Percentiles rank a stretch among this genome's conserved stretches.
Evolutionary conservation across 2,113 vertebrate species (phyloP).

Genomic region (Anguilla rostrata): DNA sequence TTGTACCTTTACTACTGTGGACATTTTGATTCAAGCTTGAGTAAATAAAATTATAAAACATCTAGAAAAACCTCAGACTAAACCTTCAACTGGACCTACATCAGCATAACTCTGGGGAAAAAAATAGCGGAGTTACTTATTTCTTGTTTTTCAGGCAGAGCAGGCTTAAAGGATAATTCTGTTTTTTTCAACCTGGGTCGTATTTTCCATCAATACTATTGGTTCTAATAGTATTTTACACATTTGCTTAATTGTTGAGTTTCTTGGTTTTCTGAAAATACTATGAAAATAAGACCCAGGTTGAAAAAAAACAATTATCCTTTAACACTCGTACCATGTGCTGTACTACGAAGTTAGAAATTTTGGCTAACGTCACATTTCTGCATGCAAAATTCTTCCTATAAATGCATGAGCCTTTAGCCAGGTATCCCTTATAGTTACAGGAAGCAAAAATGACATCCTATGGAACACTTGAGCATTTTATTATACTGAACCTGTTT

Average conservation of each 20-base stretch:
- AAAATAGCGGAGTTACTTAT: background rate
- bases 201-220: too few species aligned
- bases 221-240: too few species aligned
- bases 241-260: too few species aligned
- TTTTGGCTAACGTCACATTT: too few species aligned
- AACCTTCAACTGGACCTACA: background rate
- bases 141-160: background rate
- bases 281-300: too few species aligned
- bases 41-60: too few species aligned
- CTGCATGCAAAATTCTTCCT: background rate
- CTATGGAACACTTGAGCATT: background rate
- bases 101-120: background rate
- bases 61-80: background rate
- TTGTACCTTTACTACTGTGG: background rate
- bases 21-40: too few species aligned
- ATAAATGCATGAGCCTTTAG: background rate
- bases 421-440: background rate
- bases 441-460: background rate
- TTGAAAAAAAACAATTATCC: too few species aligned
- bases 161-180: background rate
- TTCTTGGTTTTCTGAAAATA: too few species aligned
- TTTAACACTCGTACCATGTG: too few species aligned
- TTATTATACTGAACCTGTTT: conserved; percentile 79
- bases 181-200: too few species aligned
- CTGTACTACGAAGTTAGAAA: background rate